Percentiles rank a stretch among this genome's conserved stretches.
Evolutionary conservation across 2,797 vertebrate genomes (phyloP).

Genomic region (Philypnodon macrostomus): DNA sequence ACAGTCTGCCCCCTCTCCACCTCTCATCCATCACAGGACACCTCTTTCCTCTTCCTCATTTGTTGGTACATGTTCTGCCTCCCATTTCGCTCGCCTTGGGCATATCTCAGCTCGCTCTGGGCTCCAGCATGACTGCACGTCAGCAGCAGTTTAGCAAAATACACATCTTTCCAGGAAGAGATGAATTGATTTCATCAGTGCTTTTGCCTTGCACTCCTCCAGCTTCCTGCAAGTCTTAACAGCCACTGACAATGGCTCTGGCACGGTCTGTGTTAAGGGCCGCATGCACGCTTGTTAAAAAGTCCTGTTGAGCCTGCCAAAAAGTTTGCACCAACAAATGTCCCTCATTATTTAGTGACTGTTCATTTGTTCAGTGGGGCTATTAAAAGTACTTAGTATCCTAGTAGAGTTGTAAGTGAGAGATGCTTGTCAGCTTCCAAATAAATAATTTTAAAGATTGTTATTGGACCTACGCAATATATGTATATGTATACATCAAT

Average conservation of each 20-base stretch:
- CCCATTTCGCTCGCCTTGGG: slow-evolving; percentile 26
- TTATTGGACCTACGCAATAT: no score
- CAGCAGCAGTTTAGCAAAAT: slow-evolving; percentile 45
- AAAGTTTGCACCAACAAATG: slow-evolving; percentile 18
- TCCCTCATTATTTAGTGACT: slow-evolving; percentile 15
- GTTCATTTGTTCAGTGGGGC: neutral
- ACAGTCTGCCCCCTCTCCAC: slow-evolving; percentile 61
- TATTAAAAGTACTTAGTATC: neutral
- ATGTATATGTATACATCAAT: no score
- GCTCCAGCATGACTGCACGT: slow-evolving; percentile 44
- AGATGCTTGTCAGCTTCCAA: no score
- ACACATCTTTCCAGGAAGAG: slow-evolving; percentile 40
- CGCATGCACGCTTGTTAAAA: slow-evolving; percentile 19
- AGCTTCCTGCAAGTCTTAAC: slow-evolving; percentile 18
- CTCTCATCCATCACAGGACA: slow-evolving; percentile 61
- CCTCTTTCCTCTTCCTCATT: slow-evolving; percentile 30
- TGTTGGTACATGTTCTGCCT: slow-evolving; percentile 50
- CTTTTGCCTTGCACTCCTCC: slow-evolving; percentile 7
- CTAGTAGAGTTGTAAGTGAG: neutral
- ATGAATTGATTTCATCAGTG: slow-evolving; percentile 37
- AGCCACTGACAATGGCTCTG: slow-evolving; percentile 15
- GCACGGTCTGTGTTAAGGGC: slow-evolving; percentile 12
- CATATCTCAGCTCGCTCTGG: slow-evolving; percentile 34
- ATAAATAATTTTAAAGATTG: no score
- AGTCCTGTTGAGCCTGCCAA: slow-evolving; percentile 16